Base-by-base conservation (phyloP, 2,797 vertebrate species). In the Choloepus didactylus region DNA sequence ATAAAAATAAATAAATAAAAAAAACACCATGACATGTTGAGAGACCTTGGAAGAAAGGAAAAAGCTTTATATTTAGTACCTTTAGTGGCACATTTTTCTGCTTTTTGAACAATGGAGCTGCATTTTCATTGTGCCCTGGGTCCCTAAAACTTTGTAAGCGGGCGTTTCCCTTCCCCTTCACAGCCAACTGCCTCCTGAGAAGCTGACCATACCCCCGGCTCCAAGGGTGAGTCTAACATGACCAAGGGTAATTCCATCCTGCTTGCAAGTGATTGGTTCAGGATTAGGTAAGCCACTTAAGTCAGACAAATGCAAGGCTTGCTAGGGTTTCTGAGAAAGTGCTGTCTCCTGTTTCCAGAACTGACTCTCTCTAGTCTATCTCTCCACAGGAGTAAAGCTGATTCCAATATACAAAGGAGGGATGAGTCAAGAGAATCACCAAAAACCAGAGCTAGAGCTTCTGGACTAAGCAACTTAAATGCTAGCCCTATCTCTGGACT, bases 331-430 rank as follows among this genome's bases (percentile, higher is more conserved):
- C 70, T 15, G 31, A 9, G 54, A 54, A 76, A 60, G 29, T 51
- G 51, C 6, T 67, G n/a, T 49, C 86, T 87, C 56, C 16, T 77
- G 14, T 46, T 94, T 76, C 92, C 60, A 66, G 46, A 92, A 83
- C 1, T 18, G 19, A 44, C 23, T 80, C 6, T 79, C 27, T 29
- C 21, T 79, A n/a, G 25, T 54, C 15, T 25, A 38, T 87, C 31
- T 91, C 83, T 90, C 35, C 87, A 6, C 4, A 77, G 21, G 16
- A 85, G 15, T 66, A 41, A 75, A 16, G 51, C 83, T 85, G 72
- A 44, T 35, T 25, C 31, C 31, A 75, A 8, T 10, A 14, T 25
- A 54, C 1, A 70, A n/a, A 85, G 44, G 16, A 69, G 10, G n/a
- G 5, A 27, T 23, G 11, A 54, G 9, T 67, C 56, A 90, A 70